Base-by-base conservation (phyloP, 2,888 invertebrate genomes). In the Macrosiphum euphorbiae region DNA sequence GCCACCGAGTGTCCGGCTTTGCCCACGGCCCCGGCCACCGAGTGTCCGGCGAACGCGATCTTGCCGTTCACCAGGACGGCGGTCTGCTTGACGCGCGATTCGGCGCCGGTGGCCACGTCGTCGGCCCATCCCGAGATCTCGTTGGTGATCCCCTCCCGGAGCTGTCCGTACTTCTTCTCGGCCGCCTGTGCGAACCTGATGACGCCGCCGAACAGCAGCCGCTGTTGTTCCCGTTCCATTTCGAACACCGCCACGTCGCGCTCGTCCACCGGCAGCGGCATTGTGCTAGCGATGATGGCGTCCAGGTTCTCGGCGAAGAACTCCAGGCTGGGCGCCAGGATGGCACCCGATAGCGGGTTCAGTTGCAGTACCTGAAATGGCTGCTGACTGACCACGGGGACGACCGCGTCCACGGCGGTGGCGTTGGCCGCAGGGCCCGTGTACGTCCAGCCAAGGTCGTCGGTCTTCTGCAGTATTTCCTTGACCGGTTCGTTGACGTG, bases 401-500 rank as follows among this genome's bases (percentile, higher is more conserved):
- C 78, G 78, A 3, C 20, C 1, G 11, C 11, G 61, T 16, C 11
- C 44, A 16, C 44, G 67, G 20, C 10, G 24, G 10, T 11, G 8
- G n/a, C 10, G 58, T 3, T 47, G 20, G 50, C 26, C 41, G 28
- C 50, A 8, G 67, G 47, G 4, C 92, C 92, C 26, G 92, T 0
- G 58, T 90, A 89, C 84, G 24, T 28, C 93, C 93, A 94, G n/a
- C 28, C 5, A 20, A 10, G 0, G 26, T 35, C 50, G 50, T 94
- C 93, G 41, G 89, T 94, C 90, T 58, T 90, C 28, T 24, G 41
- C 47, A 94, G n/a, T 50, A 86, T 58, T 26, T 3, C 58, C 28
- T 26, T 50, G 55, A 94, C 4, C 55, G 89, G 93, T 7, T 90
- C 61, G 90, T 94, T 94, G 16, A 94, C 41, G 0, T 90, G 16